Base-by-base conservation (phyloP, 2,113 vertebrate species). In the Pterocles orientalis region DNA sequence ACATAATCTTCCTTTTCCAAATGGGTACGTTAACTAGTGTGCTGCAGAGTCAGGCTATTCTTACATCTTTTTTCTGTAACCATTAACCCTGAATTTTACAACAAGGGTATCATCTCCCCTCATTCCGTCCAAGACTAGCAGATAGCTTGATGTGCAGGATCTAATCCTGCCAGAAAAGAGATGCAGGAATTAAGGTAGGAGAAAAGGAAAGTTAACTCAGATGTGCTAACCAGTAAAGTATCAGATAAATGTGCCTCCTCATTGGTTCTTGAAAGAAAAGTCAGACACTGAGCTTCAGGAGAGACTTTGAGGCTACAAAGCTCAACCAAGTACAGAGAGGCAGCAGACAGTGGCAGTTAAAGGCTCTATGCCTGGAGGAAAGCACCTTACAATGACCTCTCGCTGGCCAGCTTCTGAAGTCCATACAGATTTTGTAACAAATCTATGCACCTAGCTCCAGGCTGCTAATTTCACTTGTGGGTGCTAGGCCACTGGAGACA, bases 381-480 rank as follows among this genome's bases (percentile, higher is more conserved):
- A 92, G 57, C 33, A 65, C 7, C 34, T 72, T 72, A 61, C 51
- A 58, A 29, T 10, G 10, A 41, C 60, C 6, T 70, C 36, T 60
- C 2, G 1, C 33, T 70, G 76, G 29, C 9, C 83, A 77, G 53
- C 34, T 56, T 62, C 58, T 0, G 0, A 65, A 48, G 10, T 64
- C 53, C 34, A 7, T 10, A 45, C 4, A 57, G 41, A n/a, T n/a
- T 80, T 91, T 28, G 23, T 6, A 57, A 39, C 24, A 78, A 50
- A 80, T 14, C 29, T 76, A 7, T 33, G 34, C 60, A 56, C 31
- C 23, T 31, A 21, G 14, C 28, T 79, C 39, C 29, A 69, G 53
- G 23, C 39, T 76, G 39, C 33, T 69, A 47, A 9, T 56, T 83
- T 56, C 53, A 14, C 51, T 26, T 41, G n/a, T 34, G 56, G 25